Conservation (phyloP, 2,113 vertebrate genomes). For the Podiceps cristatus region DNA sequence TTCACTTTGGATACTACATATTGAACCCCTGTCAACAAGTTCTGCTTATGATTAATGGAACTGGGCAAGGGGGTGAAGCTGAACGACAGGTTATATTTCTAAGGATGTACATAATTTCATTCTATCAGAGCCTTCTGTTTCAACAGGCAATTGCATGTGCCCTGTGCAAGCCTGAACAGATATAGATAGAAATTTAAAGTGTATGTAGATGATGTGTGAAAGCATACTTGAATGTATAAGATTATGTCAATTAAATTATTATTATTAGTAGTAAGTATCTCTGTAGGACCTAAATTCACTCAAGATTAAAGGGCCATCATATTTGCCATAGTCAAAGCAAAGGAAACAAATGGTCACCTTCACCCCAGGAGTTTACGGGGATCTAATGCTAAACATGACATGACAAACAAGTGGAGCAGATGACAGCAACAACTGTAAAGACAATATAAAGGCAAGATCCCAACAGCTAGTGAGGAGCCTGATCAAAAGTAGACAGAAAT, state of each 20-base stretch:
- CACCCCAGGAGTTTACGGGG: not conserved
- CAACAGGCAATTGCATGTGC: not conserved
- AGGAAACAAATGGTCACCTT: not conserved
- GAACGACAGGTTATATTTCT: not conserved
- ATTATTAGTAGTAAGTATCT: not conserved
- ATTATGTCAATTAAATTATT: not conserved
- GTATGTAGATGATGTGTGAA: not conserved
- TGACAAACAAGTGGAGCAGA: not conserved
- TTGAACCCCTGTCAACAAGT: not conserved
- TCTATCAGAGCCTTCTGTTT: not conserved
- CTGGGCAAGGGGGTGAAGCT: not conserved
- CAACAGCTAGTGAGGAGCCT: not conserved
- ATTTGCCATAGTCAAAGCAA: not conserved
- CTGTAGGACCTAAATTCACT: not conserved
- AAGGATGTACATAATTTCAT: not conserved
- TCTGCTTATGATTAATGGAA: not conserved
- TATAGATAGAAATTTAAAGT: not conserved
- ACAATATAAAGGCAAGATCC: not conserved
- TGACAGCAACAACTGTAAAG: not conserved
- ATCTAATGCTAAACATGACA: not conserved
- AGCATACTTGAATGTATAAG: not conserved
- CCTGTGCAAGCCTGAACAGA: not conserved
- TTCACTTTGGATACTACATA: conserved; percentile 1
- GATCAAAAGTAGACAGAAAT: not conserved
- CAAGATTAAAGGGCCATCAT: not conserved